Evolutionary conservation across 2,888 invertebrate genomes (phyloP).

Genomic region (Drosophila parthenogenetica): DNA sequence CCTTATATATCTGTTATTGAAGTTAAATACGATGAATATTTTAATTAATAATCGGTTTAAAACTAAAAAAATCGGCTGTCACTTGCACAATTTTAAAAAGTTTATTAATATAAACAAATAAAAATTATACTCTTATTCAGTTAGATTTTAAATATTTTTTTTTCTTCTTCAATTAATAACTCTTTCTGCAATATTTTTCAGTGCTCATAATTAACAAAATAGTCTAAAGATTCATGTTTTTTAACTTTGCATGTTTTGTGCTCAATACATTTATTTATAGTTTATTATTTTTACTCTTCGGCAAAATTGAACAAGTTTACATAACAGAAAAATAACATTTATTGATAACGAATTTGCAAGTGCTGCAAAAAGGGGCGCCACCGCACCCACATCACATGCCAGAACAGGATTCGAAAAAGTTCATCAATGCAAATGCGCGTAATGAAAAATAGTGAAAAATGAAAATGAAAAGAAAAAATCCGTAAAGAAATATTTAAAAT

Average conservation of each 20-base stretch:
- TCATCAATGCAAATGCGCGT: constrained; percentile 60
- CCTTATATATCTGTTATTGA: too few relatives aligned
- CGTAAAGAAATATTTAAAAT: constrained; percentile 63
- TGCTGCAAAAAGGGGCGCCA: constrained; percentile 22
- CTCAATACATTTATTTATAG: background rate
- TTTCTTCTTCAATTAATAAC: too few relatives aligned
- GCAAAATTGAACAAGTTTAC: constrained; percentile 40
- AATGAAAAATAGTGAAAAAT: constrained; percentile 30
- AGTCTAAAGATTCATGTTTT: too few relatives aligned
- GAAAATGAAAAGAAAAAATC: constrained; percentile 1
- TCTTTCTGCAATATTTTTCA: too few relatives aligned
- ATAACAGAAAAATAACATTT: constrained; percentile 62
- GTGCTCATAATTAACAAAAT: too few relatives aligned
- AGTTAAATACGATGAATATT: too few relatives aligned
- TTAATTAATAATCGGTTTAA: too few relatives aligned
- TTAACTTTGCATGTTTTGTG: constrained; percentile 13
- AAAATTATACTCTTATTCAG: too few relatives aligned
- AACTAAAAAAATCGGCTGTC: too few relatives aligned
- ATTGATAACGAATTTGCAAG: constrained; percentile 73
- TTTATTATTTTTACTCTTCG: constrained; percentile 12
- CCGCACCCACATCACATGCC: constrained; percentile 3
- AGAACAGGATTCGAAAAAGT: constrained; percentile 18
- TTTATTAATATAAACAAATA: too few relatives aligned
- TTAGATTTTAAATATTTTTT: too few relatives aligned
- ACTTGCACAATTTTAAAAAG: too few relatives aligned